Base-by-base conservation (phyloP, 2,113 vertebrate genomes). In the Jaculus jaculus region DNA sequence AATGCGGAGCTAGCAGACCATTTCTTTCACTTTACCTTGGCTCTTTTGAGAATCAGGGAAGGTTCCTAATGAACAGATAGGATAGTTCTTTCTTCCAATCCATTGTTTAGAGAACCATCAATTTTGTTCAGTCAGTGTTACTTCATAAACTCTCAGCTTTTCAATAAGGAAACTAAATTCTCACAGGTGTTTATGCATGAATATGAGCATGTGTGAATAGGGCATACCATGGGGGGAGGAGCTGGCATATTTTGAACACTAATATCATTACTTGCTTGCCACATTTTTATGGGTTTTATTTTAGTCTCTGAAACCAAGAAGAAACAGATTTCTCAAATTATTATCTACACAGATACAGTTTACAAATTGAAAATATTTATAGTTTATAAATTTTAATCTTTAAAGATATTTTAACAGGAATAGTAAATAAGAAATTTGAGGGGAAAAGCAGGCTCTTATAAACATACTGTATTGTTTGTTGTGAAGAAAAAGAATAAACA, bases 71-170 rank as follows among this genome's bases (percentile, higher is more conserved):
- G 51, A 60, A 94, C n/a, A 92, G 51, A 74, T 78, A 83, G 32
- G 58, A 91, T 82, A 93, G 51, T 90, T 94, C 73, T 95, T 77
- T 96, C 20, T 84, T 69, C 77, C 91, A 94, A 95, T 16, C 69
- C 28, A 86, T 96, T 98, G 94, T 96, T 65, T 83, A 94, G 66
- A 86, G 21, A 94, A 23, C 18, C 93, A 96, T 96, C 84, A 90
- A 69, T 97, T 98, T 97, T 96, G 68, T 82, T 47, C 42, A 47
- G 42, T 97, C 90, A 77, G 18, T 87, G 81, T 95, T 61, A 93
- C 26, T 72, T 95, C 90, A 87, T 88, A 79, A 51, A 69, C 13
- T 0, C 0, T 23, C 83, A 5, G 79, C 0, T 37, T 18, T 74
- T 79, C 51, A 95, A 89, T 37, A 94, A 75, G 5, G 1, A 82